Base-by-base conservation (phyloP, 1,140 invertebrate species). In the Eurosta solidaginis region DNA sequence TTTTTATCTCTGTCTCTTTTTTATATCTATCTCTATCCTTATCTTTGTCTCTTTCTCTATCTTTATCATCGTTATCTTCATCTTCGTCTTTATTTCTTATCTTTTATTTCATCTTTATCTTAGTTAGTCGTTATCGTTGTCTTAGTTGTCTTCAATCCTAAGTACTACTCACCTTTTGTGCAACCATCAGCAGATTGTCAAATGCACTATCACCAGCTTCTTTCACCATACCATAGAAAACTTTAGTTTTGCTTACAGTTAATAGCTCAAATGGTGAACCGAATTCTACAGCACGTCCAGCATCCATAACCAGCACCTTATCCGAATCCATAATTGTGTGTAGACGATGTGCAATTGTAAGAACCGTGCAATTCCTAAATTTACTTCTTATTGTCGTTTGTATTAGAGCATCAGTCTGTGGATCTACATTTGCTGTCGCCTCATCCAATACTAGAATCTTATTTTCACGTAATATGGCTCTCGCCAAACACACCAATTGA, bases 291-390 rank as follows among this genome's bases (percentile, higher is more conserved):
- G 91, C 87, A 29, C 81, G 80, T 54, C 92, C 92, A 17, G 88
- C 89, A 83, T 92, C 90, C 89, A 93, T 90, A 1, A 93, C 92
- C 74, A 93, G 81, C 14, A 92, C 87, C 80, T 89, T 89, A 82
- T 91, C 89, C 29, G 89, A 91, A 80, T 93, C 92, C 89, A 96
- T 91, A 22, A 96, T 92, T 4, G 94, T 96, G 83, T 95, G 92
- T n/a, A 96, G 88, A 77, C 94, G 90, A 89, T 97, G 95, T 36
- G 95, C 95, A 79, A 97, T 95, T 1, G 94, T 96, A 5, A 97
- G 89, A 27, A 96, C 93, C 3, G 96, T 97, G 82, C 93, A 94
- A 25, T 93, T 88, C 33, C 88, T 86, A 83, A 94, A 95, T 86
- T 93, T 93, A 74, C 89, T 91, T 78, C 92, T 89, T 78, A 95